Base-by-base conservation (phyloP, 1,140 invertebrate species). In the Bombus turneri region DNA sequence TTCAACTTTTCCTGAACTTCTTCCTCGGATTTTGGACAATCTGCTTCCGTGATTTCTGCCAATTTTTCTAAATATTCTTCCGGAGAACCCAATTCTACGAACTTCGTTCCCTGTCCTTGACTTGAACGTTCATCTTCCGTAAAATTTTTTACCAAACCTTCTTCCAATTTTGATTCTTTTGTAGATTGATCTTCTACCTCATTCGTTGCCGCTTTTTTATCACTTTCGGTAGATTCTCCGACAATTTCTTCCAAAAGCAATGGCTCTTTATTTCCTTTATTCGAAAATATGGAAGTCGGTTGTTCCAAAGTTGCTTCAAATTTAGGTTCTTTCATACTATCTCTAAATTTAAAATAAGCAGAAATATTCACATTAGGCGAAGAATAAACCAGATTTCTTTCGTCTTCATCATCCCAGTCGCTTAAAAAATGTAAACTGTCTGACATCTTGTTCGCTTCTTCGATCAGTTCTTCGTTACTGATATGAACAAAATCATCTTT, bases 1-100 rank as follows among this genome's bases (percentile, higher is more conserved):
- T 86, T 41, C 66, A 91, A 41, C 39, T 79, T 90, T 75, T 88
- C 87, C 28, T n/a, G 62, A 18, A 77, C 72, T 34, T 91, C 85
- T 64, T 86, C 76, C n/a, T 88, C 85, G 22, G 79, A 85, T 57
- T 71, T 87, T 43, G 76, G 81, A 71, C 71, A 74, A 64, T 75
- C 43, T 3, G 66, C 6, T 34, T 64, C 68, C 5, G 86, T 73
- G 12, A 90, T 87, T n/a, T 81, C 68, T 2, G 85, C 78, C 37
- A 92, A 77, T 73, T 72, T 85, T 13, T 91, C 68, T 8, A 89
- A 31, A 62, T 90, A 82, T 13, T 57, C 31, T 4, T 72, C 68
- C 0, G 73, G 13, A 9, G 68, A 72, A 12, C 3, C 47, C 15
- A 31, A 37, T 15, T 74, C 43, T 1, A 34, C 28, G 1, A 4